Base-by-base conservation (phyloP, 2,113 vertebrate species). In the Arvicanthis niloticus region DNA sequence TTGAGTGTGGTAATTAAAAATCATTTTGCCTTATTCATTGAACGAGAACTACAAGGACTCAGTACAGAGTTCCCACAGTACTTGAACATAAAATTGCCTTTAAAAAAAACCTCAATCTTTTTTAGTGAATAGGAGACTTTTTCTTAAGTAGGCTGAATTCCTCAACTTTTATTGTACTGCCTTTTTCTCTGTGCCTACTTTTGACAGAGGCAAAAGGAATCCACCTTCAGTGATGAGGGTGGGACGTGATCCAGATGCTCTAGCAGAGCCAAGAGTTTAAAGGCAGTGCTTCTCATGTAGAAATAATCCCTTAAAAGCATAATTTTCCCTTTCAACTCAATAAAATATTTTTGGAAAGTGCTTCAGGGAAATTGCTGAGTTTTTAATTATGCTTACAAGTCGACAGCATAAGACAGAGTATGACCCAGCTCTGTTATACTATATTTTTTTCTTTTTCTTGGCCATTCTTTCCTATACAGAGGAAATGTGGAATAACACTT, bases 271-370 rank as follows among this genome's bases (percentile, higher is more conserved):
- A 97, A 95, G 60, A 60, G 45, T 78, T 91, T 81, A 80, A 76
- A 29, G 72, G 70, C 31, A 51, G 6, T 92, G 62, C 76, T 76
- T 95, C 92, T 93, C 91, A 96, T 95, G 95, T 94, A 95, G 96
- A 97, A 98, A 95, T 95, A 73, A 88, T 88, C 92, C 42, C 42
- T 96, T 96, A 96, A 95, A 96, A 91, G 91, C 82, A 96, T 95
- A 98, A 97, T 97, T 97, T 97, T 97, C 95, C 92, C 96, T 97
- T 98, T 96, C 97, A 97, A 95, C 93, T 94, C 68, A 86, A 95
- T 95, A 96, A 84, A 96, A 89, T 96, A 95, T 97, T 97, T 97
- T 96, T 87, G 37, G 72, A 89, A 96, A 97, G 92, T 58, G 76
- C 91, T 89, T 97, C 56, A 94, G 96, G 93, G 78, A 97, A 97